phyloP scores from a whole-genome alignment of 2,113 vertebrate genomes.

The Pyxicephalus adspersus region DNA sequence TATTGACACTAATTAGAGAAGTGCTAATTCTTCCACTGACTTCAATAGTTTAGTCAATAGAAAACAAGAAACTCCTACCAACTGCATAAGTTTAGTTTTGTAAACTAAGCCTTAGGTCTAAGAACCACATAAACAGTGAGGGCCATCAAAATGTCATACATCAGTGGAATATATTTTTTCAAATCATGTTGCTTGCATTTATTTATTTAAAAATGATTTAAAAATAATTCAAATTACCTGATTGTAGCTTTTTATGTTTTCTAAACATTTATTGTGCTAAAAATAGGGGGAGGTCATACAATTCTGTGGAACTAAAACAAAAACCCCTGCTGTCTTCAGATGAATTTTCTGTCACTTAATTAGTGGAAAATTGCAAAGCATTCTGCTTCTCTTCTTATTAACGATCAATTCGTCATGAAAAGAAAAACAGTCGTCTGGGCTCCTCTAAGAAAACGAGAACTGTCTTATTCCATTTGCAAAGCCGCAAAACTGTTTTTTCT shows the following conservation, averaged over 20 bases:
- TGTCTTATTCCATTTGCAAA: slow-evolving; percentile 54
- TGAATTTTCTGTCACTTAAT: slow-evolving; percentile 56
- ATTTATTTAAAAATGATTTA: neutral
- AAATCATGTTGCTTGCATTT: neutral
- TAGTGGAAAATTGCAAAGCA: slow-evolving; percentile 57
- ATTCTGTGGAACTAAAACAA: slow-evolving; percentile 21
- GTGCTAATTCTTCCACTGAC: too few species aligned
- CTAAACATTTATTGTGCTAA: neutral
- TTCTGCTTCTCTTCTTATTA: slow-evolving; percentile 56
- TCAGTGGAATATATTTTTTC: neutral
- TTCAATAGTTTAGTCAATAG: too few species aligned
- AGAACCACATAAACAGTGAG: too few species aligned
- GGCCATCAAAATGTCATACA: neutral
- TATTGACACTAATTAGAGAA: too few species aligned
- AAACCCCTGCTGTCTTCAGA: slow-evolving; percentile 47
- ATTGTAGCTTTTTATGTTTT: neutral
- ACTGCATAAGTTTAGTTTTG: too few species aligned
- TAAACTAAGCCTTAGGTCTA: too few species aligned
- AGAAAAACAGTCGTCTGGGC: slow-evolving; percentile 48
- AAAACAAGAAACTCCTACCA: too few species aligned
- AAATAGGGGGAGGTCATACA: slow-evolving; percentile 30
- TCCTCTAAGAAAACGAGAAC: slow-evolving; percentile 54
- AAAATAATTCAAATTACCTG: neutral
- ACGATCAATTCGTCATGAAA: slow-evolving; percentile 56
- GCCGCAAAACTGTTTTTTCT: slow-evolving; percentile 41